Conservation (phyloP, 2,113 vertebrate species). For the Riparia riparia region DNA sequence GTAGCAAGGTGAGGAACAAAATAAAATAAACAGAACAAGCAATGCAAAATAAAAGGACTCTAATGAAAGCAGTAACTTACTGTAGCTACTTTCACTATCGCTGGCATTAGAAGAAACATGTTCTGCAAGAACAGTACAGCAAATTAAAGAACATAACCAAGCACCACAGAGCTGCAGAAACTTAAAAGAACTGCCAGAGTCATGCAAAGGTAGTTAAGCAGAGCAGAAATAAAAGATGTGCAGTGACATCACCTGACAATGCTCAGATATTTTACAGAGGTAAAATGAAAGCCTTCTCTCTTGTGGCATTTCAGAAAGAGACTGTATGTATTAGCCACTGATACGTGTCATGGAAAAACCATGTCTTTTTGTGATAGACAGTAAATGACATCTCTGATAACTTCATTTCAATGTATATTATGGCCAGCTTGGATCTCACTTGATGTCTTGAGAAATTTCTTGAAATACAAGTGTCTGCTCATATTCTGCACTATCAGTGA, state of each 20-base stretch:
- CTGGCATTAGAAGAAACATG: slow-evolving; percentile 87
- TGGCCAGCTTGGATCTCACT: not conserved
- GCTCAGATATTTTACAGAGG: not conserved
- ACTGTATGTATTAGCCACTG: not conserved
- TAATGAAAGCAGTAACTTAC: slow-evolving; percentile 84
- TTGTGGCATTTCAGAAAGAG: not conserved
- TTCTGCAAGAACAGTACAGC: slow-evolving; percentile 87
- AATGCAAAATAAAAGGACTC: slow-evolving; percentile 75
- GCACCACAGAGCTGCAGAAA: slow-evolving; percentile 74
- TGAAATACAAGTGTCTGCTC: not conserved
- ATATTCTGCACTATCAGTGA: not conserved
- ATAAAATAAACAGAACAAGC: slow-evolving; percentile 62
- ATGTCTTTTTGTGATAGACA: not conserved
- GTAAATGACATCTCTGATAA: not conserved
- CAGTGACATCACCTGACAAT: slow-evolving; percentile 23
- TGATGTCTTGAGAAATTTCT: not conserved
- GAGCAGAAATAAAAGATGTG: slow-evolving; percentile 45
- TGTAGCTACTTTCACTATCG: slow-evolving; percentile 87
- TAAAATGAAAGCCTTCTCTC: slow-evolving; percentile 78
- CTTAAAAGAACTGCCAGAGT: slow-evolving; percentile 56
- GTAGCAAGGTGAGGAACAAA: slow-evolving; percentile 59
- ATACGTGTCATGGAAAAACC: not conserved
- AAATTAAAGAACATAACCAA: slow-evolving; percentile 84
- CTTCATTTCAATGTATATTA: not conserved
- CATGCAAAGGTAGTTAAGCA: slow-evolving; percentile 74